phyloP scores from a whole-genome alignment of 2,113 vertebrate genomes.

The Lipophrys pholis region DNA sequence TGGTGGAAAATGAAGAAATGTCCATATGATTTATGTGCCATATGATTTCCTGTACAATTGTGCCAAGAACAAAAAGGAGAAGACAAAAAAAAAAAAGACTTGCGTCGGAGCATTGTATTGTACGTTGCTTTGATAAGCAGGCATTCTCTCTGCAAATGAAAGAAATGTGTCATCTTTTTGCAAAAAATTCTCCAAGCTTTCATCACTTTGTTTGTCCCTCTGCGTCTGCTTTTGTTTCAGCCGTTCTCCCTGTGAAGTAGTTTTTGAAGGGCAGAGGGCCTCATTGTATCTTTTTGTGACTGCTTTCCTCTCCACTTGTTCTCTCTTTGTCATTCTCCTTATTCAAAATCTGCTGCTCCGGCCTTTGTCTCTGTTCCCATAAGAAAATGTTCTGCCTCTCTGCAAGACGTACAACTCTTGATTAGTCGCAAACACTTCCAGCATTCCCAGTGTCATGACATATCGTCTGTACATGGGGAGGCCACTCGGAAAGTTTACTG shows the following conservation, averaged over 20 bases:
- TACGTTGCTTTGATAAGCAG: slow-evolving; percentile 63
- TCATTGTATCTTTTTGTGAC: slow-evolving; percentile 44
- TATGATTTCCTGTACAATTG: slow-evolving; percentile 60
- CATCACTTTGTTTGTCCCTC: slow-evolving; percentile 65
- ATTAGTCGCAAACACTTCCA: too few relatives aligned
- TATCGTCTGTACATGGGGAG: too few relatives aligned
- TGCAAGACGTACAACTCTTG: not conserved
- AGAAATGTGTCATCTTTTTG: slow-evolving; percentile 69
- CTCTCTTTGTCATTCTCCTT: slow-evolving; percentile 45
- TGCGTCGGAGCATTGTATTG: slow-evolving; percentile 29
- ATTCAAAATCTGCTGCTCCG: slow-evolving; percentile 42
- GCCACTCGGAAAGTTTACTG: too few relatives aligned
- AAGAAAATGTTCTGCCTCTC: not conserved
- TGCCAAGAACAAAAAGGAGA: slow-evolving; percentile 40
- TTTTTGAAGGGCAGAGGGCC: slow-evolving; percentile 48
- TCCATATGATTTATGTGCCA: slow-evolving; percentile 68
- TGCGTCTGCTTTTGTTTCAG: slow-evolving; percentile 65
- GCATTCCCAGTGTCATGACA: too few relatives aligned
- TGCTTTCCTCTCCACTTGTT: slow-evolving; percentile 16
- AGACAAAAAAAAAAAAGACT: slow-evolving; percentile 32
- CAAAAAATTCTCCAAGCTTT: slow-evolving; percentile 43
- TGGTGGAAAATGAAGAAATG: slow-evolving; percentile 53
- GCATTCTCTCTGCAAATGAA: slow-evolving; percentile 56
- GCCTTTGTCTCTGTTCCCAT: slow-evolving; percentile 49
- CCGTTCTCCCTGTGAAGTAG: slow-evolving; percentile 52